phyloP scores from a whole-genome alignment of 2,888 invertebrate species.

The Agriopis marginaria region DNA sequence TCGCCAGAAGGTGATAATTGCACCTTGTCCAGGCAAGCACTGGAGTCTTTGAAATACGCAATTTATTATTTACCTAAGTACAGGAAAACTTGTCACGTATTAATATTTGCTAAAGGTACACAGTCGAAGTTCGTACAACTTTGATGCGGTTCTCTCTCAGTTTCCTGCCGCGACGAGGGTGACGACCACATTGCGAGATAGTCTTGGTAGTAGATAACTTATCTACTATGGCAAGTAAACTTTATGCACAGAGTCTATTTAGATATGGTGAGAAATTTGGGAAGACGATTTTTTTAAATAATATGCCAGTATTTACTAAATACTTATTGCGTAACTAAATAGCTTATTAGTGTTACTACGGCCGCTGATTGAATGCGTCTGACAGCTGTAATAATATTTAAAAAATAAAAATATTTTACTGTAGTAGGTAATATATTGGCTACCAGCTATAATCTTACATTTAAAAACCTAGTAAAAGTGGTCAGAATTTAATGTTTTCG shows the following conservation, averaged over 20 bases:
- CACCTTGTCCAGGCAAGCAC: constrained; percentile 8
- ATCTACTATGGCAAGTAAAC: not conserved
- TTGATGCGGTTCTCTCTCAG: constrained; percentile 60
- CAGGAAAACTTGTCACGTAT: constrained; percentile 63
- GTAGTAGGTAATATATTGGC: too few relatives aligned
- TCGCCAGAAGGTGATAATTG: not conserved
- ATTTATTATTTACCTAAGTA: constrained; percentile 35
- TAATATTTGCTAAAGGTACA: constrained; percentile 75
- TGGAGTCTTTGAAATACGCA: constrained; percentile 46
- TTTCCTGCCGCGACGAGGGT: constrained; percentile 25
- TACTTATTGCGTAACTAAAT: too few relatives aligned
- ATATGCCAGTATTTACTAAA: too few relatives aligned
- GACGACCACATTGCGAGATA: constrained; percentile 22
- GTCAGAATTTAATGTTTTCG: too few relatives aligned
- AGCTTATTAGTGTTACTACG: too few relatives aligned
- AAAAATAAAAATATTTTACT: too few relatives aligned
- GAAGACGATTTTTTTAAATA: too few relatives aligned
- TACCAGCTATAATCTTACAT: too few relatives aligned
- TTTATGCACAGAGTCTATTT: not conserved
- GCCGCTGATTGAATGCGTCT: too few relatives aligned
- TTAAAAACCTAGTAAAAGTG: too few relatives aligned
- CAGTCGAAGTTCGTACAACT: constrained; percentile 62
- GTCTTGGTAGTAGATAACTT: constrained; percentile 2
- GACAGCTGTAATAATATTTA: too few relatives aligned
- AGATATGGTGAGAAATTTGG: not conserved